phyloP scores from a whole-genome alignment of 2,797 vertebrate genomes.

The Gephyroberyx darwinii region DNA sequence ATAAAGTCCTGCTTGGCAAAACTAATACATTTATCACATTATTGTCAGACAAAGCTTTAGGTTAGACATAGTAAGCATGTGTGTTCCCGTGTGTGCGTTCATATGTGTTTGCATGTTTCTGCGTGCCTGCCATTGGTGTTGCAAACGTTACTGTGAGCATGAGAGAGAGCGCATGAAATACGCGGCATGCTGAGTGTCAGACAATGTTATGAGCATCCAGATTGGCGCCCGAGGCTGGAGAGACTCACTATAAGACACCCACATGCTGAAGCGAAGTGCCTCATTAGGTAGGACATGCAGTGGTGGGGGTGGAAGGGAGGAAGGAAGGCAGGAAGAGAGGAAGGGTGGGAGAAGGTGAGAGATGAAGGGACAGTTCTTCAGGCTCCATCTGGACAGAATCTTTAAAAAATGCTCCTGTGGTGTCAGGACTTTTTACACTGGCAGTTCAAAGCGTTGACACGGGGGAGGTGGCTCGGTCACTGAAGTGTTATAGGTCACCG shows the following conservation, averaged over 20 bases:
- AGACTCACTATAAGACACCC: constrained; percentile 56
- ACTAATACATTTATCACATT: not conserved
- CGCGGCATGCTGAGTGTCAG: constrained; percentile 20
- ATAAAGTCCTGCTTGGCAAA: not conserved
- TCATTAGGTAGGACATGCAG: constrained; percentile 62
- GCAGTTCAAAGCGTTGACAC: constrained; percentile 37
- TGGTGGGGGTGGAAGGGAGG: constrained; percentile 36
- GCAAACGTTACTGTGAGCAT: not conserved
- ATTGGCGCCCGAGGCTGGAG: constrained; percentile 46
- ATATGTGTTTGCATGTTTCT: constrained; percentile 19
- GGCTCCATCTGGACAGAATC: constrained; percentile 56
- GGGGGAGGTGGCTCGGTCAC: not conserved
- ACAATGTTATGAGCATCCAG: constrained; percentile 50
- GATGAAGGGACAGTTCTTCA: constrained; percentile 48
- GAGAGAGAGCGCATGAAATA: constrained; percentile 15
- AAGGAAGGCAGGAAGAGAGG: constrained; percentile 29
- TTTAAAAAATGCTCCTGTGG: constrained; percentile 33
- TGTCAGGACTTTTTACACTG: constrained; percentile 1
- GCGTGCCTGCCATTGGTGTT: constrained; percentile 5
- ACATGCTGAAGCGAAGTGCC: constrained; percentile 63
- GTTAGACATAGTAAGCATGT: not conserved
- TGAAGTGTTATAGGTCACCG: constrained; percentile 11
- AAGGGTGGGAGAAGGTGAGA: constrained; percentile 46
- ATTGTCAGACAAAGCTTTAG: not conserved
- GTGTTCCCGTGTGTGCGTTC: constrained; percentile 12